Conservation (phyloP, 2,888 invertebrate genomes). For the Hirtodrosophila duncani region DNA sequence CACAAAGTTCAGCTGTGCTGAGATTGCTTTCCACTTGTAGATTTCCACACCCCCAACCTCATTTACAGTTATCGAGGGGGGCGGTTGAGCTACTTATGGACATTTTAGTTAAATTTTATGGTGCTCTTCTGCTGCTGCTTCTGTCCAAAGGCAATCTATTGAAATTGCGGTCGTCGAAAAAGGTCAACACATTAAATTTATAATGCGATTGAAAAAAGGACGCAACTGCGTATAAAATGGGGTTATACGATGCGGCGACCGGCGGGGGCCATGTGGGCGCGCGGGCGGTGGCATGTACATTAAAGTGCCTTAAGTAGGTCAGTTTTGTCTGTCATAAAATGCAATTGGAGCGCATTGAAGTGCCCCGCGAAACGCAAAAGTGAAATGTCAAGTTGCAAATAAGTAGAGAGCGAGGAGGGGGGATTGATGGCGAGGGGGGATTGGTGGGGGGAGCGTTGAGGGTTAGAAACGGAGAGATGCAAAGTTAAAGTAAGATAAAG, state of each 20-base stretch:
- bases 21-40: slow-evolving; percentile 45
- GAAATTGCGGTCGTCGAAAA: slow-evolving; percentile 65
- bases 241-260: slow-evolving; percentile 6
- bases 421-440: not conserved
- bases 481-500: no score
- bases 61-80: slow-evolving; percentile 24
- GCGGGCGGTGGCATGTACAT: not conserved
- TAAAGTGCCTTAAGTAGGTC: slow-evolving; percentile 64
- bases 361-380: slow-evolving; percentile 55
- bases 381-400: slow-evolving; percentile 69
- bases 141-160: slow-evolving; percentile 58
- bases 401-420: slow-evolving; percentile 18
- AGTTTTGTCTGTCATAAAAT: slow-evolving; percentile 69
- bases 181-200: slow-evolving; percentile 69
- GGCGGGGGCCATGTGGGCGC: slow-evolving; percentile 6
- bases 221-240: no score
- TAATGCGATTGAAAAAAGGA: slow-evolving; percentile 61
- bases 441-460: not conserved
- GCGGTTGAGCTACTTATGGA: slow-evolving; percentile 49
- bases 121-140: slow-evolving; percentile 41
- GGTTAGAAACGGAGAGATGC: no score
- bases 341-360: slow-evolving; percentile 69
- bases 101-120: slow-evolving; percentile 73
- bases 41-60: slow-evolving; percentile 4
- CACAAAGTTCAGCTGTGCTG: slow-evolving; percentile 10